Conservation (phyloP, 1,140 invertebrate genomes). For the Brachionus manjavacas region DNA sequence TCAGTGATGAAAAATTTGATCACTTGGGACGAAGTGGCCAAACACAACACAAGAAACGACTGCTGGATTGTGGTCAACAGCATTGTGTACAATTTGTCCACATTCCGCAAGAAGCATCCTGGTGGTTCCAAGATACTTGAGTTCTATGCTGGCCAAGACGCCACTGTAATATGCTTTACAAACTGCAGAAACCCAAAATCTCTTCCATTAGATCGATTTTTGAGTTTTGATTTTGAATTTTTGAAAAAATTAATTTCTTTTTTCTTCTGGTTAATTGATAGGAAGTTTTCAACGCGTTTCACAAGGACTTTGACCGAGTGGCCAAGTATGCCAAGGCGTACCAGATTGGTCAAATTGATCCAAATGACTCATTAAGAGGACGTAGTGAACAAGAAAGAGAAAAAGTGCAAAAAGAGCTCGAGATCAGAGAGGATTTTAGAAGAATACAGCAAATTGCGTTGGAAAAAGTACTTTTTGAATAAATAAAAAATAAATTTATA, state of each 20-base stretch:
- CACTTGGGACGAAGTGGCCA: slow-evolving; percentile 51
- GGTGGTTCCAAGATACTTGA: slow-evolving; percentile 53
- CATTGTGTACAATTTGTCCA: slow-evolving; percentile 54
- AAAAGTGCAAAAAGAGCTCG: background rate
- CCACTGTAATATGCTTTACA: slow-evolving; percentile 45
- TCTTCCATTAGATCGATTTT: too few relatives aligned
- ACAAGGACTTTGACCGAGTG: slow-evolving; percentile 17
- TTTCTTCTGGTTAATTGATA: background rate
- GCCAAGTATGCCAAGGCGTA: slow-evolving; percentile 17
- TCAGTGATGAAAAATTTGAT: background rate
- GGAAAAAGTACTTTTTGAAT: background rate
- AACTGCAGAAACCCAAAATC: too few relatives aligned
- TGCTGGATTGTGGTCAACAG: slow-evolving; percentile 53
- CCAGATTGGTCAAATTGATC: slow-evolving; percentile 21
- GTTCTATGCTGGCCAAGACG: slow-evolving; percentile 55
- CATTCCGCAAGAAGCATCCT: slow-evolving; percentile 53
- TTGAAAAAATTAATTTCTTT: background rate
- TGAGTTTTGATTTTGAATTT: background rate
- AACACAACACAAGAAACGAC: slow-evolving; percentile 44
- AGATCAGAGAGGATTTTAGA: slow-evolving; percentile 34
- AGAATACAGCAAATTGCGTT: slow-evolving; percentile 14
- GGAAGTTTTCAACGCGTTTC: slow-evolving; percentile 47
- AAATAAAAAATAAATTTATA: background rate
- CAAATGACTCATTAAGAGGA: background rate
- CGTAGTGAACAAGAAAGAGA: slow-evolving; percentile 2